Base-by-base conservation (phyloP, 2,888 invertebrate genomes). In the Nomada fabriciana region DNA sequence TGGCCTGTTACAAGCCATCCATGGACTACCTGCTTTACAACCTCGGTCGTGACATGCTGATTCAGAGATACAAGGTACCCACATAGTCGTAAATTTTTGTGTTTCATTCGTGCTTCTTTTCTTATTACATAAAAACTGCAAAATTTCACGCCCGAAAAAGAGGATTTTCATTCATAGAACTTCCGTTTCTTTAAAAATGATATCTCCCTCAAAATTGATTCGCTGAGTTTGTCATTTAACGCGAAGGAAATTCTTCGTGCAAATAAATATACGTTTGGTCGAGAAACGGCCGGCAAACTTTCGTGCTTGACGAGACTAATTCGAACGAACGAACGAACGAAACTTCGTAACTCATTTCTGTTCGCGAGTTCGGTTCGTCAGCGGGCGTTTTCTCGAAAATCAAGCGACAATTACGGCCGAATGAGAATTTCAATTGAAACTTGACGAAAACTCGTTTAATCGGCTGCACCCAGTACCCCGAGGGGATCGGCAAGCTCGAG, bases 1-100 rank as follows among this genome's bases (percentile, higher is more conserved):
- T 99, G 90, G 99, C 99, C 0, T 98, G 98, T 90, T 99, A 99
- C 94, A 98, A 98, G 91, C 97, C 97, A 13, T 96, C 97, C 25
- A 95, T 99, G 92, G 98, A 99, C 93, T 96, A 97, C 92, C 95
- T 99, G 64, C 95, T 99, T 23, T 99, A 99, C 93, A 97, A 98
- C 93, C 95, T 99, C 83, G 99, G 98, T 0, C 96, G 97, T 86
- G 97, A 98, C 91, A 96, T 96, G 92, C 95, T 99, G 1, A 96
- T 99, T 84, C 96, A 97, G 91, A 97, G 97, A 91, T 97, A 97
- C 92, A 98, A 98, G 96, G 98, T 98, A 94, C 5, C 55, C 3
- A 25, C n/a, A 4, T 36, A 36, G 7, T 36, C 36, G 5, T 7
- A 7, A 0, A n/a, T 23, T 23, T 10, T 1, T 18, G 11, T 55